A percentile compares a stretch with the other conserved stretches of the same genome.
Conservation (phyloP, 2,797 vertebrate species). For the Rhynchonycteris naso region DNA sequence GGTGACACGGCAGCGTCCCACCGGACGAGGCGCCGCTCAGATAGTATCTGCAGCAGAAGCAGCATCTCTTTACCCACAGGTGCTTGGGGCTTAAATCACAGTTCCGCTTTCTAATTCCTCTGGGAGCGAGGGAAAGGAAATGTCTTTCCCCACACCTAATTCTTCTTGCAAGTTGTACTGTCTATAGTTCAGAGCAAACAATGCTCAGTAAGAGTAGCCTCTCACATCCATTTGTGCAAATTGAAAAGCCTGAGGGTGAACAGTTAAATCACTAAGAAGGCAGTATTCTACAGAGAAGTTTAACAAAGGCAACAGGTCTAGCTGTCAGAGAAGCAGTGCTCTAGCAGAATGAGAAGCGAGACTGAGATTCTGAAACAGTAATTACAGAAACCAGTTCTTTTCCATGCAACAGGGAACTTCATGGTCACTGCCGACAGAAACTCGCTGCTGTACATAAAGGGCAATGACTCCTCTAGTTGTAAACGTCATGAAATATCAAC, state of each 20-base stretch:
- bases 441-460: background rate
- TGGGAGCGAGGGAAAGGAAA: background rate
- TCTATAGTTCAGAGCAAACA: background rate
- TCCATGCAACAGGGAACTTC: background rate
- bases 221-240: background rate
- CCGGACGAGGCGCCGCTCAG: accelerated
- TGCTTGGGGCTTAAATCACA: background rate
- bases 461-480: background rate
- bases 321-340: background rate
- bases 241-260: background rate
- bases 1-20: background rate
- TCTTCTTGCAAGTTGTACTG: background rate
- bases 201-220: background rate
- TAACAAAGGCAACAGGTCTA: background rate
- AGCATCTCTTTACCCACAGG: background rate
- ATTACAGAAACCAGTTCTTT: background rate
- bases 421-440: background rate
- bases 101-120: background rate
- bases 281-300: background rate
- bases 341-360: background rate
- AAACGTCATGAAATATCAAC: conserved; percentile 13
- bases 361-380: background rate
- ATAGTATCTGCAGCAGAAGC: background rate
- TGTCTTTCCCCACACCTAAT: too few relatives aligned
- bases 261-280: background rate